Conservation (phyloP, 1,140 invertebrate genomes). For the Drosophila virilis region DNA sequence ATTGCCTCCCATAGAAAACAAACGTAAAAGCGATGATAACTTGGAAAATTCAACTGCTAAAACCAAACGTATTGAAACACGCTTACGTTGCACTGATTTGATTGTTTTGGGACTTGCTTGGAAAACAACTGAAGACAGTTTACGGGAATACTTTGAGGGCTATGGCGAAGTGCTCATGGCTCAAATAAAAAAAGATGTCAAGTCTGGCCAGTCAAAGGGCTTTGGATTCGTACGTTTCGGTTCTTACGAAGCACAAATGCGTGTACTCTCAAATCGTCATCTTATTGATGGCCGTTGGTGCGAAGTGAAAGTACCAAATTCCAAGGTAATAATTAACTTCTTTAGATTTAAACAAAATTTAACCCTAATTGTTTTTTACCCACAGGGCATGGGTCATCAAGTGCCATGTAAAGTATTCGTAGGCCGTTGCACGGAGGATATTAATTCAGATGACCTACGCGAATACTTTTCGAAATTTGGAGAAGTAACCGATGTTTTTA, state of each 20-base stretch:
- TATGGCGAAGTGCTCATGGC: constrained; percentile 98
- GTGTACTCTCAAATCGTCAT: constrained; percentile 94
- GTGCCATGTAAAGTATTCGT: constrained; percentile 98
- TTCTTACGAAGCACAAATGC: constrained; percentile 94
- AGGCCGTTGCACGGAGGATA: constrained; percentile 96
- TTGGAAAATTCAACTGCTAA: constrained; percentile 96
- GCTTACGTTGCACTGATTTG: constrained; percentile 97
- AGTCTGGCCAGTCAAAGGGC: constrained; percentile 97
- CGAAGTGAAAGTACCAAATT: constrained; percentile 97
- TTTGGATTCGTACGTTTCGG: constrained; percentile 98
- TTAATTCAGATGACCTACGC: constrained; percentile 93
- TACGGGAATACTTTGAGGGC: constrained; percentile 97
- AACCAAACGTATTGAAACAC: constrained; percentile 95
- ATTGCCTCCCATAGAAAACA: constrained; percentile 90
- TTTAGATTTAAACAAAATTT: background rate
- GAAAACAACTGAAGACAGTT: constrained; percentile 98
- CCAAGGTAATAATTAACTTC: constrained; percentile 87
- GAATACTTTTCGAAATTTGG: constrained; percentile 98
- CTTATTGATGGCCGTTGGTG: constrained; percentile 98
- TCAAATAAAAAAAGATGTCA: constrained; percentile 97
- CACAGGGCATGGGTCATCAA: constrained; percentile 93
- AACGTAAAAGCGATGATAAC: constrained; percentile 97
- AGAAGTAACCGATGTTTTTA: constrained; percentile 97
- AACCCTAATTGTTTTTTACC: background rate
- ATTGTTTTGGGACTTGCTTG: constrained; percentile 98